phyloP scores from a whole-genome alignment of 2,888 invertebrate species.

The Hydrotaea diabolus region DNA sequence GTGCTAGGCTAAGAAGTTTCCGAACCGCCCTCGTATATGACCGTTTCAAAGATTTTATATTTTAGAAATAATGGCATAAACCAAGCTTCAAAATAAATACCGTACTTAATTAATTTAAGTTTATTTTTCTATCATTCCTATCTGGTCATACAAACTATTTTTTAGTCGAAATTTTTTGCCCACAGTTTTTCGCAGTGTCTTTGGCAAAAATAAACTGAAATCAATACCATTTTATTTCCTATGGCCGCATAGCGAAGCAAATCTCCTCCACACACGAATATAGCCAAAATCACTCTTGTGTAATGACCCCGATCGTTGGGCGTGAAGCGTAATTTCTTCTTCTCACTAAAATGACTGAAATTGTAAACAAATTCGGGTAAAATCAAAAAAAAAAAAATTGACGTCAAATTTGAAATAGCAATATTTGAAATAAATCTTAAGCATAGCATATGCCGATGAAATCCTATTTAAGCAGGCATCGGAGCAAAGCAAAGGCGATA shows the following conservation, averaged over 20 bases:
- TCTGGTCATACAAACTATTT: too few relatives aligned
- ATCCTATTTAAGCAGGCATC: neutral
- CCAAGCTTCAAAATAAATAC: too few relatives aligned
- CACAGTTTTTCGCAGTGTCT: too few relatives aligned
- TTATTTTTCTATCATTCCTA: too few relatives aligned
- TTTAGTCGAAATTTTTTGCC: too few relatives aligned
- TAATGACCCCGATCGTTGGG: neutral
- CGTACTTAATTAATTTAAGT: too few relatives aligned
- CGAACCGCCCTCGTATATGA: too few relatives aligned
- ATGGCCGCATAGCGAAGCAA: neutral
- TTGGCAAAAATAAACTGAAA: too few relatives aligned
- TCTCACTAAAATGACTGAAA: neutral
- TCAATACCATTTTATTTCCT: neutral
- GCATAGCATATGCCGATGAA: neutral
- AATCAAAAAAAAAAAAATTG: neutral
- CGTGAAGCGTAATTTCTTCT: neutral
- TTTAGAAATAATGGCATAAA: too few relatives aligned
- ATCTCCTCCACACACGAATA: neutral
- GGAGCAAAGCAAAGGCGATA: neutral
- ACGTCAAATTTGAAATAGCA: neutral
- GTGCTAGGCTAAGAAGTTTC: too few relatives aligned
- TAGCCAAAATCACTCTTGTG: conserved; percentile 3
- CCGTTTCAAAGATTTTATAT: too few relatives aligned
- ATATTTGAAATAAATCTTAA: neutral
- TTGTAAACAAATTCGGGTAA: neutral